These are phyloP conservation scores for Tamias sibiricus DNA, from an alignment of 2,113 vertebrate genomes.

Conservation along the genomic window DNA sequence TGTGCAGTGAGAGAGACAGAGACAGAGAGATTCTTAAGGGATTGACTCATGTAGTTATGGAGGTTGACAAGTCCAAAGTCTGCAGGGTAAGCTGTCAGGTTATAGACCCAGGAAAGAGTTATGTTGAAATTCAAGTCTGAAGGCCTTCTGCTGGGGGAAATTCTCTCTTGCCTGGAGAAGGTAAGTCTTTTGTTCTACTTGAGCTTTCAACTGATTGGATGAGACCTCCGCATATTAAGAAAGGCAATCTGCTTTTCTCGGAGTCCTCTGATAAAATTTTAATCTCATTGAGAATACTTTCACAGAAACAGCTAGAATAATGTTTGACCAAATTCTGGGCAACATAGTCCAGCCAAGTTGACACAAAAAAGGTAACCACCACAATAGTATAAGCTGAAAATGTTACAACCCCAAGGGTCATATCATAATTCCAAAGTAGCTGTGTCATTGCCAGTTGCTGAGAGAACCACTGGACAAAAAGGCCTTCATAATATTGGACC, in stretches of 20 bases:
- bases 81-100: background rate
- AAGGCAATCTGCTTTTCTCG: background rate
- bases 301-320: constrained; percentile 20
- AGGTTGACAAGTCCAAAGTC: background rate
- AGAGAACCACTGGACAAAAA: background rate
- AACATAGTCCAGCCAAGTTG: background rate
- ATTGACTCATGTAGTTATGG: background rate
- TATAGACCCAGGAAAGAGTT: background rate
- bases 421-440: background rate
- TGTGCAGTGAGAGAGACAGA: background rate
- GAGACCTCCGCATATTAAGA: background rate
- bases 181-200: background rate
- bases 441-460: background rate
- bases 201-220: background rate
- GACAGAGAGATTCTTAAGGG: background rate
- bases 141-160: background rate
- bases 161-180: background rate
- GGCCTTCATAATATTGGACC: background rate
- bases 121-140: background rate
- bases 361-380: background rate
- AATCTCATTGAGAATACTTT: background rate
- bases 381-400: background rate
- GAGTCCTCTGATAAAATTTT: background rate
- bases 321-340: background rate
- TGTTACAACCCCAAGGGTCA: background rate